Conservation (phyloP, 1,140 invertebrate genomes). For the Aleiodes sp. region DNA sequence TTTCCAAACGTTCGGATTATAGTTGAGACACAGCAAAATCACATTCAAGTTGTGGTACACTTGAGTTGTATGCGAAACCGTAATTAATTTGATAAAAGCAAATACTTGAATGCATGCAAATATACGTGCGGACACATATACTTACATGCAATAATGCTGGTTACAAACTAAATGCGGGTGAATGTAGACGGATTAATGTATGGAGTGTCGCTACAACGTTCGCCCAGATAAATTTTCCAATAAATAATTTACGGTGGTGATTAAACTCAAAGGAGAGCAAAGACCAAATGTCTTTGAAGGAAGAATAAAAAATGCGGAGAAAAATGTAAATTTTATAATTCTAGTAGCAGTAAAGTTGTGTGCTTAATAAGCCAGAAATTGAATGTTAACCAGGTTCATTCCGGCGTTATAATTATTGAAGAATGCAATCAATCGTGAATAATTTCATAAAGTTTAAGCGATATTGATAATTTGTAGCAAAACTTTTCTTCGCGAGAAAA, state of each 20-base stretch:
- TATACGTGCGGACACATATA: slow-evolving; percentile 9
- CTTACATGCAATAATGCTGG: neutral
- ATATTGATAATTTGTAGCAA: no score
- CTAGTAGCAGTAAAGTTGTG: no score
- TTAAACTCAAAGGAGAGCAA: slow-evolving; percentile 37
- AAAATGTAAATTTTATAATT: no score
- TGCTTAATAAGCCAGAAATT: no score
- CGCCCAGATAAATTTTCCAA: slow-evolving; percentile 39
- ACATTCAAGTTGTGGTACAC: slow-evolving; percentile 9
- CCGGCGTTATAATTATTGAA: no score
- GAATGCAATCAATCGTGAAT: no score
- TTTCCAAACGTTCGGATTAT: neutral
- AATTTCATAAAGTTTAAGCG: no score
- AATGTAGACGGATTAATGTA: neutral
- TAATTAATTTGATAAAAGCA: slow-evolving; percentile 44
- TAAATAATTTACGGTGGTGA: slow-evolving; percentile 48
- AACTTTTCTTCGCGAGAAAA: no score
- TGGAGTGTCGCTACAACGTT: slow-evolving; percentile 1
- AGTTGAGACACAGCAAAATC: neutral
- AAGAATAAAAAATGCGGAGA: neutral
- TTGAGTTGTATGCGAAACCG: slow-evolving; percentile 37
- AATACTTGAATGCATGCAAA: neutral
- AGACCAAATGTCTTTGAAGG: neutral
- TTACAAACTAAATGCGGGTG: neutral
- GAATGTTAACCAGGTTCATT: no score